phyloP scores from a whole-genome alignment of 2,888 invertebrate genomes.

The Drosophila paranaensis region DNA sequence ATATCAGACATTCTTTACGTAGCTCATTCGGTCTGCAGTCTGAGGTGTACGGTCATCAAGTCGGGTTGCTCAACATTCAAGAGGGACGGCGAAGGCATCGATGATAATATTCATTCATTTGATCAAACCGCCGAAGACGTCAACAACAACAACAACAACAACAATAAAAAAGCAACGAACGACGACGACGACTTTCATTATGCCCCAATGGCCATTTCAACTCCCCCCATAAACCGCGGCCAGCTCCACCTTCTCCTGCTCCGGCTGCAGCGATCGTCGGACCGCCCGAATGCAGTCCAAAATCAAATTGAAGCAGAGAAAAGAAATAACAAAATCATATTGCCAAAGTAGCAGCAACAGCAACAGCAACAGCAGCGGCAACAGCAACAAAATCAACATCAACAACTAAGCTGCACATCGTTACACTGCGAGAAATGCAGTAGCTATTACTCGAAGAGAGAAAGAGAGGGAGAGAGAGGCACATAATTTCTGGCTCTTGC shows the following conservation, averaged over 20 bases:
- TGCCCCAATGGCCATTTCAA: conserved; percentile 41
- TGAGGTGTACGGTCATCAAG: conserved; percentile 56
- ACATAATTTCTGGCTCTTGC: too few relatives aligned
- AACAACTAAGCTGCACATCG: conserved; percentile 12
- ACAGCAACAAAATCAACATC: conserved; percentile 39
- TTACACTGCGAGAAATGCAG: conserved; percentile 33
- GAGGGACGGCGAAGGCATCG: conserved; percentile 56
- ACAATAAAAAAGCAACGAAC: conserved; percentile 39
- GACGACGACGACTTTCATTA: conserved; percentile 65
- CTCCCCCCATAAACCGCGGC: conserved; percentile 6
- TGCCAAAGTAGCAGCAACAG: conserved; percentile 70
- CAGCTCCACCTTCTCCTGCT: conserved; percentile 11
- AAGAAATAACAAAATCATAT: conserved; percentile 62
- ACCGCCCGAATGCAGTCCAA: conserved; percentile 63
- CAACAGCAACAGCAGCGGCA: conserved; percentile 38
- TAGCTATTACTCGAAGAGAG: neutral
- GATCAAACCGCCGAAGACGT: conserved; percentile 79
- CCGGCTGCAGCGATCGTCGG: conserved; percentile 38
- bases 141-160: conserved; percentile 54
- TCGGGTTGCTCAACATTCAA: conserved; percentile 70
- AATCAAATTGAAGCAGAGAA: conserved; percentile 66
- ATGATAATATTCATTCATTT: conserved; percentile 82
- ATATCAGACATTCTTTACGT: conserved; percentile 69
- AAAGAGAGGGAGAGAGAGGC: neutral
- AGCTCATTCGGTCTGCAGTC: conserved; percentile 62